Evolutionary conservation across 2,888 invertebrate genomes (phyloP).

Genomic region (Dryadula phaetusa): DNA sequence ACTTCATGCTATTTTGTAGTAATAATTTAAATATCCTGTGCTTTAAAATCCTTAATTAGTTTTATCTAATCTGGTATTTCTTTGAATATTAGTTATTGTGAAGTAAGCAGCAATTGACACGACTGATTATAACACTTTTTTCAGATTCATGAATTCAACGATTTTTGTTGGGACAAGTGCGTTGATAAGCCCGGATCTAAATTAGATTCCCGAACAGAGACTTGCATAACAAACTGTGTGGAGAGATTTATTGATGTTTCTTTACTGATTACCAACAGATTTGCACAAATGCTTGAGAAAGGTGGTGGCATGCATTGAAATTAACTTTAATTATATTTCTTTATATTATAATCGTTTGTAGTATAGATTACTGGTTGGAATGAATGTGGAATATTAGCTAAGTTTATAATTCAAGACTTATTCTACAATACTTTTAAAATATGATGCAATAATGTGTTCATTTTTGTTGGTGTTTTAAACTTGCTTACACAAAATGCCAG

Average conservation of each 20-base stretch:
- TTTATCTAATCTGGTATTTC: not conserved
- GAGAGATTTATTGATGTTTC: constrained; percentile 97
- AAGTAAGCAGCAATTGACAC: not conserved
- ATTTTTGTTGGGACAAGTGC: constrained; percentile 98
- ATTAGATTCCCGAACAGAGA: constrained; percentile 94
- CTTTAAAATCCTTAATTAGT: not conserved
- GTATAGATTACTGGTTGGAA: constrained; percentile 24
- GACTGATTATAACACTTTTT: constrained; percentile 55
- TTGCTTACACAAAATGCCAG: constrained; percentile 14
- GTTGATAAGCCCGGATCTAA: constrained; percentile 95
- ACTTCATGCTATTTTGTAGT: constrained; percentile 14
- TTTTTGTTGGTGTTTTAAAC: constrained; percentile 4
- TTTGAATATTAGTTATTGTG: not conserved
- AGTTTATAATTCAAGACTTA: not conserved
- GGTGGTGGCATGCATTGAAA: constrained; percentile 83
- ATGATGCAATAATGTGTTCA: constrained; percentile 19
- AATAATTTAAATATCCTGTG: not conserved
- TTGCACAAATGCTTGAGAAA: constrained; percentile 93
- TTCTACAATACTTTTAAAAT: constrained; percentile 4
- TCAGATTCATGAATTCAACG: constrained; percentile 96
- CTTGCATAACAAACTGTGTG: constrained; percentile 96
- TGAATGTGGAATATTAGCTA: not conserved
- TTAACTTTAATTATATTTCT: constrained; percentile 20
- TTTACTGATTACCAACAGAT: constrained; percentile 93
- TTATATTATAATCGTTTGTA: constrained; percentile 26